Evolutionary conservation across 1,140 invertebrate species (phyloP).

Genomic region (Caenorhabditis brenneri): DNA sequence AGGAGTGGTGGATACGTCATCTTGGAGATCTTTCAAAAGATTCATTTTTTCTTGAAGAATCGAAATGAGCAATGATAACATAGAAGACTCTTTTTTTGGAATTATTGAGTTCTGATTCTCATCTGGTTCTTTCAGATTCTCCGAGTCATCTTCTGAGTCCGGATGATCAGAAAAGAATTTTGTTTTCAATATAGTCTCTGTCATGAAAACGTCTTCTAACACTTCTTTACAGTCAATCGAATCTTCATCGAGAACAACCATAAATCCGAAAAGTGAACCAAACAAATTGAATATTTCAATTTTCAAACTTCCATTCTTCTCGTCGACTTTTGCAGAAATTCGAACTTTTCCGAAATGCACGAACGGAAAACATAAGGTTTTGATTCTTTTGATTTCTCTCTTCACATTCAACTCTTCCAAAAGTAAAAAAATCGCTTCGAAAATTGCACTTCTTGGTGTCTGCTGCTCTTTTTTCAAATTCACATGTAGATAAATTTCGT

Average conservation of each 20-base stretch:
- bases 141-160: not conserved
- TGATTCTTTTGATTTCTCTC: not conserved
- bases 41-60: not conserved
- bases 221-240: not conserved
- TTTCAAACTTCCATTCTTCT: not conserved
- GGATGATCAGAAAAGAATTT: not conserved
- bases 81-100: not conserved
- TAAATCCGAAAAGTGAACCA: not conserved
- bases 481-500: slow-evolving; percentile 23
- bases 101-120: not conserved
- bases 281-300: not conserved
- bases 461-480: not conserved
- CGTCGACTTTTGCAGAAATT: not conserved
- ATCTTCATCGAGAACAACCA: not conserved
- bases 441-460: not conserved
- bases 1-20: not conserved
- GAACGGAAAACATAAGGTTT: not conserved
- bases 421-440: not conserved
- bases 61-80: not conserved
- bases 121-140: not conserved
- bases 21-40: not conserved
- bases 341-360: slow-evolving; percentile 15
- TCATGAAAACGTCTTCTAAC: not conserved
- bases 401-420: not conserved
- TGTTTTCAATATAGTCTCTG: not conserved